Evolutionary conservation across 2,888 invertebrate genomes (phyloP).

Genomic region (Drosophila infuscata): DNA sequence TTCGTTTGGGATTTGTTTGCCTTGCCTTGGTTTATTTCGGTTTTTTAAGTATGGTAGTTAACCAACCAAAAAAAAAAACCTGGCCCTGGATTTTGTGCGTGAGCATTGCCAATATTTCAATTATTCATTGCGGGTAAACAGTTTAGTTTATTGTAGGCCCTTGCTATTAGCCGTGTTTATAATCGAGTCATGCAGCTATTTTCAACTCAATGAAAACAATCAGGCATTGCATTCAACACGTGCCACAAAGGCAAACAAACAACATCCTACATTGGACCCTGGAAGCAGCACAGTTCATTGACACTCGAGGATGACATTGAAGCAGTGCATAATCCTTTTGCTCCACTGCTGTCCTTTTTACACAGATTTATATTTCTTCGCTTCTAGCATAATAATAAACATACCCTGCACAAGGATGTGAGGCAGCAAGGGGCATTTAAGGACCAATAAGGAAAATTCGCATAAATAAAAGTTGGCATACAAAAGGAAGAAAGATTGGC

Average conservation of each 20-base stretch:
- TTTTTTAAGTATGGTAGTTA: constrained; percentile 24
- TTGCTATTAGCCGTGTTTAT: constrained; percentile 15
- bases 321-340: constrained; percentile 35
- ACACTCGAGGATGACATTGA: constrained; percentile 39
- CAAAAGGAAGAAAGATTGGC: not conserved
- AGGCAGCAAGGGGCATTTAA: not conserved
- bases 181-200: constrained; percentile 28
- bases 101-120: constrained; percentile 37
- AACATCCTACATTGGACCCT: constrained; percentile 36
- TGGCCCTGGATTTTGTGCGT: constrained; percentile 48
- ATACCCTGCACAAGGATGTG: constrained; percentile 8
- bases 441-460: not conserved
- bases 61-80: constrained; percentile 2
- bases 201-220: not conserved
- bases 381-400: not conserved
- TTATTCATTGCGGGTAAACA: constrained; percentile 41
- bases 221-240: constrained; percentile 37
- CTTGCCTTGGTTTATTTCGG: constrained; percentile 16
- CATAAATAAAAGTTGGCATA: no score
- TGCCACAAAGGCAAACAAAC: constrained; percentile 30
- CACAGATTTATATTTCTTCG: constrained; percentile 5
- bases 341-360: constrained; percentile 9
- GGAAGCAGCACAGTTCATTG: constrained; percentile 36
- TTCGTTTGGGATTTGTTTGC: constrained; percentile 47
- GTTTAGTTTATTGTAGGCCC: constrained; percentile 23